Evolutionary conservation across 30 jellyfish, hydroid and myxozoan species (phyloP), one percentile per base, ranked within the genome.

Genomic region (Aurelia sp.): DNA sequence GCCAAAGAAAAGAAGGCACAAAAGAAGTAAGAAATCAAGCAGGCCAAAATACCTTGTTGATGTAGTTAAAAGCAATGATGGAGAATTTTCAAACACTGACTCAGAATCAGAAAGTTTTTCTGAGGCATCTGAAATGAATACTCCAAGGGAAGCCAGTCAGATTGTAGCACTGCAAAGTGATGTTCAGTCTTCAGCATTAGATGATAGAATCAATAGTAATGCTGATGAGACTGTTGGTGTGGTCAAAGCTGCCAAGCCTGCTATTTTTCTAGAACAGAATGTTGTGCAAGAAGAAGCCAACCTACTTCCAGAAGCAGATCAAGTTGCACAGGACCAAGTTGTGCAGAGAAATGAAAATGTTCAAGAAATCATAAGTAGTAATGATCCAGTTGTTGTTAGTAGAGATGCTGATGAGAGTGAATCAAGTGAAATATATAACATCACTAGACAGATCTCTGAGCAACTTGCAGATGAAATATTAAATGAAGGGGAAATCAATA

Each of bases 41-140:
- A 84, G 52, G 12, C 80, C 80, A 19, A 79, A 78, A 11, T 88
- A 74, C 51, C 44, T 88, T 69, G 96, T 79, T 76, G 90, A 88
- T 33, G 18, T 88, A 16, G 13, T 88, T 2, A 71, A 55, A 67
- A 47, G 65, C 27, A 88, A 52, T 19, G 20, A 33, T 48, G 71
- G 38, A 12, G 80, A 35, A 50, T 19, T 21, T 21, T 58, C 65
- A 22, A 60, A 64, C 78, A 53, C 85, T 63, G 96, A 78, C 35
- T 78, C 82, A 6, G 65, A 61, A 12, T 48, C 72, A 30, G 90
- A 50, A 63, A 65, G 72, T 48, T 57, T 31, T 44, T 44, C 55
- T 44, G 55, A 44, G 55, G 55, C 55, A 44, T 44, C 55, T 44
- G 55, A 44, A 44, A 13, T 13, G 9, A 44, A 44, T 9, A 44